Conservation (phyloP, 2,113 vertebrate genomes). For the Lophura nycthemera region DNA sequence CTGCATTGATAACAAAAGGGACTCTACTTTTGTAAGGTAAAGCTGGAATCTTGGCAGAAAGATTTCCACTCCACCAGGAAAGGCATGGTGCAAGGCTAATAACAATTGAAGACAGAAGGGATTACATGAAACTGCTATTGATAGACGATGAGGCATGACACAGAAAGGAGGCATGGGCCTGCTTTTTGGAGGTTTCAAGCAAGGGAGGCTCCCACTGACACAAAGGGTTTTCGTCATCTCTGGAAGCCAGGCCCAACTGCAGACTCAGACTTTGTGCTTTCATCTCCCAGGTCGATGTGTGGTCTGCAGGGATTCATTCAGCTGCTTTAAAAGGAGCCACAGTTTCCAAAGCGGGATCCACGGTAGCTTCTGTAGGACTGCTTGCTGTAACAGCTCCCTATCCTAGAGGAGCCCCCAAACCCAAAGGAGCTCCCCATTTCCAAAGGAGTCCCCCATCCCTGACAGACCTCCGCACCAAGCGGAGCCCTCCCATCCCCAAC, state of each 20-base stretch:
- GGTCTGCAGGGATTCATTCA: rapidly evolving
- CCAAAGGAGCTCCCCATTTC: not conserved
- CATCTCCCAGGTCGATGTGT: rapidly evolving
- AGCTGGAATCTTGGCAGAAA: not conserved
- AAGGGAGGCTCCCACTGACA: not conserved
- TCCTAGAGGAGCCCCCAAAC: rapidly evolving
- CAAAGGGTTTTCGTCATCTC: not conserved
- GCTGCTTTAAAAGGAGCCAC: not conserved
- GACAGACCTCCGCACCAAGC: not conserved
- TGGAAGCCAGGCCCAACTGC: not conserved
- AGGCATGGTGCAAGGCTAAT: rapidly evolving
- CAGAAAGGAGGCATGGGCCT: not conserved
- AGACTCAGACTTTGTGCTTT: rapidly evolving
- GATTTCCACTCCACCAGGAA: not conserved
- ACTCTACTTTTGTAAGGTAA: rapidly evolving
- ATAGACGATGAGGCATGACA: not conserved
- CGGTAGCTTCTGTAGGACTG: not conserved
- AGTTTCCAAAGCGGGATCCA: not conserved
- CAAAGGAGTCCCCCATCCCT: not conserved
- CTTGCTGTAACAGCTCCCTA: not conserved
- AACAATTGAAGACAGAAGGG: not conserved
- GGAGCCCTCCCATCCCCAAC: not conserved
- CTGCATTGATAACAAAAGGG: rapidly evolving
- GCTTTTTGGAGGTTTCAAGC: not conserved
- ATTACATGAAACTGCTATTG: rapidly evolving